phyloP scores from a whole-genome alignment of 2,797 vertebrate species.

The Sarcoramphus papa region DNA sequence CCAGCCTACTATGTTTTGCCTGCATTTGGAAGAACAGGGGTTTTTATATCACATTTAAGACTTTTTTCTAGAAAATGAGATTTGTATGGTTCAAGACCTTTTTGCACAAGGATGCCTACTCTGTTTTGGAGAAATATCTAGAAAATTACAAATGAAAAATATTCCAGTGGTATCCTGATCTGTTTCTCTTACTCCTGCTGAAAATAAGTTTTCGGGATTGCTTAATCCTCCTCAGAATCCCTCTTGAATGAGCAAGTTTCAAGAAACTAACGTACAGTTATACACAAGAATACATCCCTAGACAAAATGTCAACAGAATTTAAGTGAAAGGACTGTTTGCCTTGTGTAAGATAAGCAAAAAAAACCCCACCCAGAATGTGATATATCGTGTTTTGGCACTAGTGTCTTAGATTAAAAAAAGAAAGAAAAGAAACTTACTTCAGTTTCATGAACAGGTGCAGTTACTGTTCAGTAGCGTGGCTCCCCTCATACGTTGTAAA shows the following conservation, averaged over 20 bases:
- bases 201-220: neutral
- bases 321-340: neutral
- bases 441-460: neutral
- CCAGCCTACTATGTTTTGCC: neutral
- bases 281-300: neutral
- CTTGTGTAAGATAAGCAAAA: neutral
- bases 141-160: neutral
- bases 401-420: neutral
- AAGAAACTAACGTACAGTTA: neutral
- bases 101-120: neutral
- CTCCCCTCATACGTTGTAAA: neutral
- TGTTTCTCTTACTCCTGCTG: neutral
- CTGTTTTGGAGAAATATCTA: neutral
- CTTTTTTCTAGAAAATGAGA: neutral
- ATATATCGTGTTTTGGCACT: neutral
- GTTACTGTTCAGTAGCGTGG: neutral
- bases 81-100: neutral
- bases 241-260: neutral
- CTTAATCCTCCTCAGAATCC: neutral
- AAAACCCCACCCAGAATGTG: neutral
- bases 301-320: neutral
- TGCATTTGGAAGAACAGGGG: neutral
- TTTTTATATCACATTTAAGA: neutral
- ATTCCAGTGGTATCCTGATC: neutral
- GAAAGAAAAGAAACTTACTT: neutral